These are phyloP conservation scores for Sceloporus tristichus DNA, from an alignment of 2,113 vertebrate species.

Conservation along the genomic window DNA sequence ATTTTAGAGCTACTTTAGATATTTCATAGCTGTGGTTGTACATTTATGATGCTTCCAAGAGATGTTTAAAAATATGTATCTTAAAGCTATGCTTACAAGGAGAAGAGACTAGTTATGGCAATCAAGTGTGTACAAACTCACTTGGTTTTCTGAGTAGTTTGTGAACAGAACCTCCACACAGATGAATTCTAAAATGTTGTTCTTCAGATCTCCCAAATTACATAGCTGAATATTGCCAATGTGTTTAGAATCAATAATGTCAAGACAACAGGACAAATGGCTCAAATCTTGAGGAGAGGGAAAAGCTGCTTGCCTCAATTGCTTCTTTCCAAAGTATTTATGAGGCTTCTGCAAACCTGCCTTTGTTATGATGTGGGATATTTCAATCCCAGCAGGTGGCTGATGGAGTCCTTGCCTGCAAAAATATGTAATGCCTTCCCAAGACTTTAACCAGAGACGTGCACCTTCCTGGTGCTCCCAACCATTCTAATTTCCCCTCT, in stretches of 20 bases:
- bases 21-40: not conserved
- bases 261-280: slow-evolving; percentile 50
- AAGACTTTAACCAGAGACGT: slow-evolving; percentile 88
- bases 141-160: not conserved
- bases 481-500: slow-evolving; percentile 89
- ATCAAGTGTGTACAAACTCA: not conserved
- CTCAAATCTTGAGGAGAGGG: slow-evolving; percentile 71
- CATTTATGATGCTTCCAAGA: not conserved
- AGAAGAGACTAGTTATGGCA: no score
- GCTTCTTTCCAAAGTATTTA: slow-evolving; percentile 87
- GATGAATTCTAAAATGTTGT: slow-evolving; percentile 43
- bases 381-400: slow-evolving; percentile 90
- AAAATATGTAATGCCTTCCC: slow-evolving; percentile 88
- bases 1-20: not conserved
- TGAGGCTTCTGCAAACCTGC: slow-evolving; percentile 86
- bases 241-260: slow-evolving; percentile 28
- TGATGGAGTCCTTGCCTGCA: slow-evolving; percentile 81
- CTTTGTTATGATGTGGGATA: slow-evolving; percentile 88
- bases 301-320: slow-evolving; percentile 71
- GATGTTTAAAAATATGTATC: not conserved
- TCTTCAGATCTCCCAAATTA: slow-evolving; percentile 40
- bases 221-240: not conserved
- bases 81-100: not conserved
- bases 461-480: slow-evolving; percentile 82
- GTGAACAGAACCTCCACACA: not conserved